Percentiles rank a stretch among this genome's conserved stretches.
Evolutionary conservation across 2,888 invertebrate genomes (phyloP).

Genomic region (Pristionchus entomophagus): DNA sequence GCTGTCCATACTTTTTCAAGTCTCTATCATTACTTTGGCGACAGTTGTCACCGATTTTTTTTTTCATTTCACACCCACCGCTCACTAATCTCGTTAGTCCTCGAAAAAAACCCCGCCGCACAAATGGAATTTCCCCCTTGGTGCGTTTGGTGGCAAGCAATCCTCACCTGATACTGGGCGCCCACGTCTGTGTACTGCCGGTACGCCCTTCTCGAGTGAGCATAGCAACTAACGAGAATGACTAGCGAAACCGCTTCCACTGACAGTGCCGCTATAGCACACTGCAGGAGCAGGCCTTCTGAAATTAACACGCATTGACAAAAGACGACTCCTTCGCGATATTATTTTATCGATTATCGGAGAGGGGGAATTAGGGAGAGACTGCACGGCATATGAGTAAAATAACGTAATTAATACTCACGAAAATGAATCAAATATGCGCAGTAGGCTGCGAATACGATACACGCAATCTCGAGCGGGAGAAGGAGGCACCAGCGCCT

Average conservation of each 20-base stretch:
- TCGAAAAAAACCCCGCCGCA: too few species aligned
- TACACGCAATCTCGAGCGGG: neutral
- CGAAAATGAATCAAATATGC: constrained; percentile 15
- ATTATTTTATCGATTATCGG: too few species aligned
- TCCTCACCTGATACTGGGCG: neutral
- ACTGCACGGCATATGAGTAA: neutral
- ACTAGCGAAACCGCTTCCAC: neutral
- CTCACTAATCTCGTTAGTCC: too few species aligned
- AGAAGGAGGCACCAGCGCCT: neutral
- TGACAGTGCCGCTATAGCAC: neutral
- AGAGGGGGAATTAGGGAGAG: too few species aligned
- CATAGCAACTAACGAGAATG: neutral
- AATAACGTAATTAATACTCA: neutral
- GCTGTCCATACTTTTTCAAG: too few species aligned
- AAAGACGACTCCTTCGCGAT: too few species aligned
- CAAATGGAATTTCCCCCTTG: too few species aligned
- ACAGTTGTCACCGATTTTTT: too few species aligned
- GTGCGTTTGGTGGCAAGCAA: too few species aligned
- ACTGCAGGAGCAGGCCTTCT: neutral
- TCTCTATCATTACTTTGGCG: too few species aligned
- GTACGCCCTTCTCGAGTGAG: neutral
- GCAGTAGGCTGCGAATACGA: neutral
- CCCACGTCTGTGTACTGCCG: neutral
- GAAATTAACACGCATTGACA: too few species aligned
- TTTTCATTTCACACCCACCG: too few species aligned